Evolutionary conservation across 2,113 vertebrate species (phyloP), one percentile per base, ranked within the genome.

Genomic region (Elaphurus davidianus): DNA sequence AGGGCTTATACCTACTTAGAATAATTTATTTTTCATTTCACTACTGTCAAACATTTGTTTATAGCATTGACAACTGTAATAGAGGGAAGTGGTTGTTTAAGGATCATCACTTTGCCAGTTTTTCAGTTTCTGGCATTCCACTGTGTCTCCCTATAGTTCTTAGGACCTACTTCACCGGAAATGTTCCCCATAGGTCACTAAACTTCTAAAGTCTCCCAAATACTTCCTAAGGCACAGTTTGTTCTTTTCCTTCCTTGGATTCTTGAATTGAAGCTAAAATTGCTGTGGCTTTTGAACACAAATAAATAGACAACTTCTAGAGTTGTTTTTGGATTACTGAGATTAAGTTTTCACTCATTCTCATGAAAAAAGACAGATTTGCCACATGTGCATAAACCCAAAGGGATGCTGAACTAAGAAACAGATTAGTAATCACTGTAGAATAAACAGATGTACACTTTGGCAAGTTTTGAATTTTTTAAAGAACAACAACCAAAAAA

Each of bases 311-410:
- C 21, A 87, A 57, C 25, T 91, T 96, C 76, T 81, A 79, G 82
- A 47, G 36, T 47, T 89, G 45, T 96, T 50, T 94, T 94, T 92
- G 87, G 47, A 92, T 88, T 94, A 96, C 3, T 33, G 76, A 7
- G 87, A 97, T 96, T 96, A 92, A 13, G 23, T 25, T 62, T 98
- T 98, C 28, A 92, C 19, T 50, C n/a, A 86, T 67, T 97, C 88
- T 97, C 95, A 96, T 96, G 45, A 45, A 79, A 84, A 91, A 89
- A 67, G 21, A 30, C 14, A 97, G 21, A 25, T 96, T 91, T 94
- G 19, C 83, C 40, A 95, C 92, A 98, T n/a, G 78, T 9, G 4
- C 45, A 92, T 43, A 67, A 95, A 50, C 5, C 89, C 90, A 96
- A 97, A 98, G 95, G 23, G 45, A 92, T 36, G 33, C 0, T 87